Conservation (phyloP, 2,888 invertebrate species). For the Trissolcus brochymenae region DNA sequence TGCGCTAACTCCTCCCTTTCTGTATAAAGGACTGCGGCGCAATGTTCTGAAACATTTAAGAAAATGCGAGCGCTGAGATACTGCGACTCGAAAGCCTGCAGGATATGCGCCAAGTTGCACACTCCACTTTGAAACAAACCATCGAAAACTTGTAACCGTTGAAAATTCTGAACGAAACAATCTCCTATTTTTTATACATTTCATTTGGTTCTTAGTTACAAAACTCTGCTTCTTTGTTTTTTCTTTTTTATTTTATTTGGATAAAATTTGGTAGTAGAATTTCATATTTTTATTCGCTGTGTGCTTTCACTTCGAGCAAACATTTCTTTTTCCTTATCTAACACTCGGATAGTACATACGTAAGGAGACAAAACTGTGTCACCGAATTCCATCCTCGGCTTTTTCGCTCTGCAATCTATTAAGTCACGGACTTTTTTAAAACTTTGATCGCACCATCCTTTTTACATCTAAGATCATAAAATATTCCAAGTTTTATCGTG, state of each 20-base stretch:
- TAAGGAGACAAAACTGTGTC: conserved; percentile 6
- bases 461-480: conserved; percentile 45
- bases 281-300: too few species aligned
- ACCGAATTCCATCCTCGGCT: conserved; percentile 36
- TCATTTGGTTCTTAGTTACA: neutral
- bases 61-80: conserved; percentile 39
- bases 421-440: conserved; percentile 41
- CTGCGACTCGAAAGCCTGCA: conserved; percentile 28
- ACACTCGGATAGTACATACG: too few species aligned
- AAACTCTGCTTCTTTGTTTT: too few species aligned
- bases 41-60: conserved; percentile 33
- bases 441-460: conserved; percentile 44
- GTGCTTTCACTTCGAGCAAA: too few species aligned
- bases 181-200: conserved; percentile 4
- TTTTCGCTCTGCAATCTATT: conserved; percentile 41
- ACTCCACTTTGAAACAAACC: conserved; percentile 15
- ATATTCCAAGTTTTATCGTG: conserved; percentile 43
- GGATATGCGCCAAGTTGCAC: conserved; percentile 24
- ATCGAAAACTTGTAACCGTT: conserved; percentile 33
- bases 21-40: conserved; percentile 6
- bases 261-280: too few species aligned
- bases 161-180: conserved; percentile 1
- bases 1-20: conserved; percentile 22
- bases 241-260: too few species aligned
- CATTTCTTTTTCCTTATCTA: too few species aligned